Percentiles rank a stretch among this genome's conserved stretches.
Conservation (phyloP, 2,797 vertebrate species). For the Microctenopoma steveboyesi region DNA sequence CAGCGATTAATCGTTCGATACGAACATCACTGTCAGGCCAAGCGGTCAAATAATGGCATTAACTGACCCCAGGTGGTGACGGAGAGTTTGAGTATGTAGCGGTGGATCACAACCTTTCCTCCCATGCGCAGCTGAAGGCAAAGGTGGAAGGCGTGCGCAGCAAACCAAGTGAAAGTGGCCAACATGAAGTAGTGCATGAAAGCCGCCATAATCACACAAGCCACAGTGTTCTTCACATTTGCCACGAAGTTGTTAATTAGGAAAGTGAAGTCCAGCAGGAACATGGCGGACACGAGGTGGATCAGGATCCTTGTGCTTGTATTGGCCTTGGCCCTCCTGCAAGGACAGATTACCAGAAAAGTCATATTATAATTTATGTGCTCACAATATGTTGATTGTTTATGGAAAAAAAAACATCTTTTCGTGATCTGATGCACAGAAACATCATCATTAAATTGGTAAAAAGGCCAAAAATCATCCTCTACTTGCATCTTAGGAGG, state of each 20-base stretch:
- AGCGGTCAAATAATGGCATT: background rate
- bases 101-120: conserved; percentile 32
- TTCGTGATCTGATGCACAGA: background rate
- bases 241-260: conserved; percentile 73
- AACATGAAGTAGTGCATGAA: conserved; percentile 80
- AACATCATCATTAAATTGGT: no score
- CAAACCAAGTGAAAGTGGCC: conserved; percentile 80
- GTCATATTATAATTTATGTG: background rate
- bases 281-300: conserved; percentile 72
- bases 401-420: background rate
- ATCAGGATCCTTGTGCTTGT: conserved; percentile 64
- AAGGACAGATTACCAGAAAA: background rate
- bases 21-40: background rate
- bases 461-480: no score
- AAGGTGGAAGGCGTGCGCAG: conserved; percentile 76
- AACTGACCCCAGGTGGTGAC: conserved; percentile 75
- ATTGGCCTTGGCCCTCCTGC: conserved; percentile 62
- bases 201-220: conserved; percentile 69
- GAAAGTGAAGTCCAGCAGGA: conserved; percentile 76
- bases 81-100: conserved; percentile 73
- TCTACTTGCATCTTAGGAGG: no score
- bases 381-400: background rate
- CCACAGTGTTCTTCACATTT: background rate
- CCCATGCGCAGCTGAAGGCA: conserved; percentile 66
- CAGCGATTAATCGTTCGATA: background rate